Base-by-base conservation (phyloP, 2,888 invertebrate species). In the Molanna angustata region DNA sequence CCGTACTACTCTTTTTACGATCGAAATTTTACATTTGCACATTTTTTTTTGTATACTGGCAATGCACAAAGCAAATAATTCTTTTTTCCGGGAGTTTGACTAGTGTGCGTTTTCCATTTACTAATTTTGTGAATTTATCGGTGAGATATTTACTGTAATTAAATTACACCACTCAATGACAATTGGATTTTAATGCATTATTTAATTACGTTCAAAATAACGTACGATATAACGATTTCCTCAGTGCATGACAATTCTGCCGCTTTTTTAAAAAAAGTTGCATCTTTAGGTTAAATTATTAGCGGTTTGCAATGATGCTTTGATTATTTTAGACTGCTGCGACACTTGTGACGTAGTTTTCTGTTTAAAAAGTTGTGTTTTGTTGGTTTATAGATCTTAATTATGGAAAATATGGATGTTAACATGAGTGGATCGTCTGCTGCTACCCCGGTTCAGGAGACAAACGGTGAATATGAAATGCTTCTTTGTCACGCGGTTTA, bases 341-440 rank as follows among this genome's bases (percentile, higher is more conserved):
- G 17, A 14, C 17, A 14, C 16, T 13, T 27, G 45, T n/a, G 40
- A 21, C 45, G 31, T 20, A 48, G 40, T 48, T 51, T 6, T 17
- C 2, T 18, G 20, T 32, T 6, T 35, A 22, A 21, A 52, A n/a
- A 2, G 17, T 7, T 1, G 9, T 21, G n/a, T 47, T 17, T 20
- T 41, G 22, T 48, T 35, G 11, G 2, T 43, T 52, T 52, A 37
- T 39, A 54, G 49, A 47, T 39, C 19, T 44, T 19, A 18, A 66
- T 67, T 70, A 77, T 77, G 76, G 76, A 76, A 69, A 76, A 69
- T 64, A 76, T 76, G 76, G 76, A 76, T 60, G 73, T 76, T 55
- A 74, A 74, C 54, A 73, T 69, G 66, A 74, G 74, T 65, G 69
- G 41, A 22, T 44, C 74, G 32, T 64, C 72, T 37, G 73, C 70